phyloP scores from a whole-genome alignment of 2,113 vertebrate species.

The Thalassoma bifasciatum region DNA sequence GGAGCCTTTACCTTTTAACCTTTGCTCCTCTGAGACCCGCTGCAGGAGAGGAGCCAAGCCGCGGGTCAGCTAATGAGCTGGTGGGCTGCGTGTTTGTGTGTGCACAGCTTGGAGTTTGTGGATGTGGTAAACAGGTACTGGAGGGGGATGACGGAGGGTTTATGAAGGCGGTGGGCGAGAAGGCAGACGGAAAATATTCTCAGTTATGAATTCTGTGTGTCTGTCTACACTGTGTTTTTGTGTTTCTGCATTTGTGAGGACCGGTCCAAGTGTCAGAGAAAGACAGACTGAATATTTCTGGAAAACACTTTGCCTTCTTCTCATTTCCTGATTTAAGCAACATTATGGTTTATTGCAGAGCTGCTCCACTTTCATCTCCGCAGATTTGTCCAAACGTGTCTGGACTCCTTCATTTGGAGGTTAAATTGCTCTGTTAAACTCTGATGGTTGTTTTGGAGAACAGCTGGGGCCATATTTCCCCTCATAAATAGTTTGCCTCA shows the following conservation, averaged over 20 bases:
- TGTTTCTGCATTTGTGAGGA: background rate
- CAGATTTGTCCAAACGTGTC: background rate
- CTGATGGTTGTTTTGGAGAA: background rate
- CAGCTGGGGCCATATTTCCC: too few species aligned
- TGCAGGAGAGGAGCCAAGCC: conserved; percentile 31
- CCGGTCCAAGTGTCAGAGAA: background rate
- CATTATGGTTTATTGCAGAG: background rate
- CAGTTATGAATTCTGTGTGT: conserved; percentile 16
- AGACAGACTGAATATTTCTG: background rate
- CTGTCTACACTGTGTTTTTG: background rate
- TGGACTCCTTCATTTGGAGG: too few species aligned
- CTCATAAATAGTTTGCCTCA: too few species aligned
- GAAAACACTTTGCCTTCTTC: background rate
- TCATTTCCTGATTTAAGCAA: background rate
- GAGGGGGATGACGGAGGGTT: background rate
- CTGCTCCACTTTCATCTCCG: background rate
- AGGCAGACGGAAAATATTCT: background rate
- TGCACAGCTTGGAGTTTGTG: conserved; percentile 44
- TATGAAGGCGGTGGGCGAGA: background rate
- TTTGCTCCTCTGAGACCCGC: conserved; percentile 34
- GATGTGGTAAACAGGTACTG: conserved; percentile 39
- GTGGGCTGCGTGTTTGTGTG: conserved; percentile 28
- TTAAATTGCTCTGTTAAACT: background rate
- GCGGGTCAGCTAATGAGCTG: conserved; percentile 62
- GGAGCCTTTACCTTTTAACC: conserved; percentile 42